Conservation (phyloP, 2,888 invertebrate genomes). For the Dryomyza anilis region DNA sequence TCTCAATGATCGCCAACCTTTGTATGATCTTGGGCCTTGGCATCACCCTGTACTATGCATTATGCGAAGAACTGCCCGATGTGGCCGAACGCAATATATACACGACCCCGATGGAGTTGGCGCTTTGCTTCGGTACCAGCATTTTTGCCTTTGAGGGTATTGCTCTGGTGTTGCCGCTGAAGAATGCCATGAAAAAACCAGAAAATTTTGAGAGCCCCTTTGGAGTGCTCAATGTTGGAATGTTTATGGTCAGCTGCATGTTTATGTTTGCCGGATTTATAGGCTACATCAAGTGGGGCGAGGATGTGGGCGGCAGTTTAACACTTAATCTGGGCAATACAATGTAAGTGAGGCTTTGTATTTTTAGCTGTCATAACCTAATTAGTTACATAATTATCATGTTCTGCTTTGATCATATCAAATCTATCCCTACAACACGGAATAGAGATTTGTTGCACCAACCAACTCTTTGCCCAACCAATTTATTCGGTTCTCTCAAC, state of each 20-base stretch:
- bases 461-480: too few relatives aligned
- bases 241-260: constrained; percentile 74
- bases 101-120: constrained; percentile 69
- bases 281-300: constrained; percentile 88
- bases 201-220: constrained; percentile 76
- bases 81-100: constrained; percentile 65
- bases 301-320: constrained; percentile 79
- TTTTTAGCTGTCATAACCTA: too few relatives aligned
- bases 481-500: too few relatives aligned
- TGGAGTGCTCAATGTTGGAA: constrained; percentile 90
- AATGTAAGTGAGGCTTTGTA: constrained; percentile 48
- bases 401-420: too few relatives aligned
- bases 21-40: constrained; percentile 72
- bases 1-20: constrained; percentile 78
- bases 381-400: too few relatives aligned
- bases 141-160: constrained; percentile 98
- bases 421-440: too few relatives aligned
- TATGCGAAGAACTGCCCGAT: constrained; percentile 75
- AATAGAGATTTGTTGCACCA: too few relatives aligned
- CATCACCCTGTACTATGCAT: constrained; percentile 78
- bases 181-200: constrained; percentile 87
- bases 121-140: constrained; percentile 93
- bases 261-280: constrained; percentile 85
- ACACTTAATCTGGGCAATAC: constrained; percentile 79
- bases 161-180: constrained; percentile 88